A percentile compares a stretch with the other conserved stretches of the same genome.
Evolutionary conservation across 2,888 invertebrate genomes (phyloP).

Genomic region (Melikaiella ostensackeni): DNA sequence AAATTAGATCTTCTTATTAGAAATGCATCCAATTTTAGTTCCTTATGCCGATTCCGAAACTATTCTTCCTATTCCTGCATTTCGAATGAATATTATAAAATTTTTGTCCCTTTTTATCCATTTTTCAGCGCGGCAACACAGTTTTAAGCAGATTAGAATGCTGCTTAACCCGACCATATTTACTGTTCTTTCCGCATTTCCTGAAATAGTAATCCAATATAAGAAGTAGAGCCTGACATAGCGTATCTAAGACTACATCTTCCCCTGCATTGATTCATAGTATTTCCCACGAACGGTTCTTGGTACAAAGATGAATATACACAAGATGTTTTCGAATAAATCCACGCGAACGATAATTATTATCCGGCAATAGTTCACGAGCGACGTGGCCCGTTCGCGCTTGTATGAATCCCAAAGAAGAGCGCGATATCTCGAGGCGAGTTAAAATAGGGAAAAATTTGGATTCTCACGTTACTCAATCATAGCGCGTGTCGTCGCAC

Average conservation of each 20-base stretch:
- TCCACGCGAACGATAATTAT: slow-evolving; percentile 36
- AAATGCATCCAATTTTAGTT: too few species aligned
- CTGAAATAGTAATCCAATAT: slow-evolving; percentile 17
- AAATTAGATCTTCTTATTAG: too few species aligned
- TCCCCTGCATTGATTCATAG: slow-evolving; percentile 34
- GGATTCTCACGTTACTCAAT: slow-evolving; percentile 55
- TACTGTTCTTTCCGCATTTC: not conserved
- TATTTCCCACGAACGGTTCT: slow-evolving; percentile 34
- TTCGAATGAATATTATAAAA: too few species aligned
- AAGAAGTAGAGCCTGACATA: slow-evolving; percentile 26
- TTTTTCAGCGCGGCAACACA: too few species aligned
- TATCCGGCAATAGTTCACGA: slow-evolving; percentile 34
- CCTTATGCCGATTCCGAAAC: too few species aligned
- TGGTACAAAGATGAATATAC: slow-evolving; percentile 12
- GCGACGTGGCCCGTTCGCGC: slow-evolving; percentile 28
- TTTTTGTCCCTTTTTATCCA: too few species aligned
- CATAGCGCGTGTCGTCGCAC: slow-evolving; percentile 54
- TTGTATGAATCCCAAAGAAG: slow-evolving; percentile 25
- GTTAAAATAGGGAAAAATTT: slow-evolving; percentile 39
- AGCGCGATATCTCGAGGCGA: slow-evolving; percentile 6
- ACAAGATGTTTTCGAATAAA: slow-evolving; percentile 36
- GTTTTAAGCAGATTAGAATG: too few species aligned
- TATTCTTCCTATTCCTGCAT: too few species aligned
- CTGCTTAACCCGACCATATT: not conserved
- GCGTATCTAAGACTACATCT: slow-evolving; percentile 26